A percentile compares a stretch with the other conserved stretches of the same genome.
These are phyloP conservation scores for Beroe forskalii DNA, from an alignment of 37 sponge, comb jelly and placozoan genomes.

Conservation along the genomic window DNA sequence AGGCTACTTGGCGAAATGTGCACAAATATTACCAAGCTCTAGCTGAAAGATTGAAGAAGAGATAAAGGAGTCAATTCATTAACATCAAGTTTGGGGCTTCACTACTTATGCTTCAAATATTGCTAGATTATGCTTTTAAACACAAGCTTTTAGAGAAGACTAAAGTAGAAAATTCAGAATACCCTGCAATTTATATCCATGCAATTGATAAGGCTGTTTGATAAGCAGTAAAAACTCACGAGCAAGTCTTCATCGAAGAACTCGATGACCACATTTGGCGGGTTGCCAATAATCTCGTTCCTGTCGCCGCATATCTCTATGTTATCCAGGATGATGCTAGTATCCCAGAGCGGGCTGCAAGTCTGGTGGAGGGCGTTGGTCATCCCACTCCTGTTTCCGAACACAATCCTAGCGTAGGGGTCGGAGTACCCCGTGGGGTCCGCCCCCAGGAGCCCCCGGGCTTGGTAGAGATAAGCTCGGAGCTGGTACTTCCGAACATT, in stretches of 20 bases:
- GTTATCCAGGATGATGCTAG: conserved; percentile 84
- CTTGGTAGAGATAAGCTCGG: conserved; percentile 95
- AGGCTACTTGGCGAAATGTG: too few relatives aligned
- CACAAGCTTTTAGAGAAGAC: too few relatives aligned
- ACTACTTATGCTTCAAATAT: too few relatives aligned
- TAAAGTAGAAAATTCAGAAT: too few relatives aligned
- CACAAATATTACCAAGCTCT: too few relatives aligned
- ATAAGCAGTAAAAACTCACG: too few relatives aligned
- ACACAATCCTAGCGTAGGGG: conserved; percentile 81
- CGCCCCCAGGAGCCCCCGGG: conserved; percentile 88
- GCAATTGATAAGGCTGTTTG: too few relatives aligned
- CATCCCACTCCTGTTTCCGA: conserved; percentile 72
- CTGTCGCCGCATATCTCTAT: conserved; percentile 86
- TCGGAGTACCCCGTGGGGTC: conserved; percentile 95
- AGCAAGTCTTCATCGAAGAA: conserved; percentile 92
- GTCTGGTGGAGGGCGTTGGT: conserved; percentile 76
- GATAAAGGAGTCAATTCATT: too few relatives aligned
- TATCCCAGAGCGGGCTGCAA: conserved; percentile 97
- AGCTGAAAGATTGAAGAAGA: too few relatives aligned
- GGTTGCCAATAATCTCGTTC: conserved; percentile 67
- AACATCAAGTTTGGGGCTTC: too few relatives aligned
- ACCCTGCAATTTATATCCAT: too few relatives aligned
- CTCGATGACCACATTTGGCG: conserved; percentile 81
- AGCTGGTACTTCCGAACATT: conserved; percentile 86
- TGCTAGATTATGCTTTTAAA: too few relatives aligned